Evolutionary conservation across 2,113 vertebrate species (phyloP).

Genomic region (Mixornis gularis): DNA sequence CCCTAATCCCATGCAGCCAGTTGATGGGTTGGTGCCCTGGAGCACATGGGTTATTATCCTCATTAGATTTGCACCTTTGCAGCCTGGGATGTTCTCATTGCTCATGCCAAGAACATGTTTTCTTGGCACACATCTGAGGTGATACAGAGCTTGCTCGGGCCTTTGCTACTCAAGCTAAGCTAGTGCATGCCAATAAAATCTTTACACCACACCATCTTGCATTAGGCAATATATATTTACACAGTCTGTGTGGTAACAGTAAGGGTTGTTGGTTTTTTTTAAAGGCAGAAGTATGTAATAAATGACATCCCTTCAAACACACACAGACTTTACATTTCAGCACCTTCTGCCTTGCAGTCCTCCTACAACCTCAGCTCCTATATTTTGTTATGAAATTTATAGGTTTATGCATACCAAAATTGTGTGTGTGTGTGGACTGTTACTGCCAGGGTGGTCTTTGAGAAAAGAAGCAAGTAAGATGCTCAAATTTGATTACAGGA

Average conservation of each 20-base stretch:
- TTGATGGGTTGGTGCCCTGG: constrained; percentile 20
- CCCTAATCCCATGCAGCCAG: constrained; percentile 22
- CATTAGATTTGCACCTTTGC: constrained; percentile 50
- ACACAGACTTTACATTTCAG: constrained; percentile 48
- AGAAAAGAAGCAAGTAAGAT: constrained; percentile 56
- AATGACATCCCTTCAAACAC: constrained; percentile 60
- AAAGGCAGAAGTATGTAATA: constrained; percentile 55
- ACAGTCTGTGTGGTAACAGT: constrained; percentile 52
- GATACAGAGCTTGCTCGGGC: constrained; percentile 41
- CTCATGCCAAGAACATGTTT: constrained; percentile 26
- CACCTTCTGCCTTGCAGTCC: constrained; percentile 58
- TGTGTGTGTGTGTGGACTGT: constrained; percentile 33
- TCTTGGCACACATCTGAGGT: constrained; percentile 26
- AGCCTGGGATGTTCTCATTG: constrained; percentile 38
- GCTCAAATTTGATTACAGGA: constrained; percentile 67
- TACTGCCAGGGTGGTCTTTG: constrained; percentile 62
- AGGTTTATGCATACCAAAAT: constrained; percentile 60
- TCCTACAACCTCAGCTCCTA: constrained; percentile 50
- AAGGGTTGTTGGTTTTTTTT: constrained; percentile 8
- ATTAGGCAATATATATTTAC: constrained; percentile 37
- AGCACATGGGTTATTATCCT: constrained; percentile 22
- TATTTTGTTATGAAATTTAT: constrained; percentile 63
- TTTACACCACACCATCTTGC: constrained; percentile 17
- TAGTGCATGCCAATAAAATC: constrained; percentile 50
- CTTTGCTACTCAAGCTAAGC: constrained; percentile 17